These are phyloP conservation scores for Nebria salina DNA, from an alignment of 2,888 invertebrate genomes.

Conservation along the genomic window DNA sequence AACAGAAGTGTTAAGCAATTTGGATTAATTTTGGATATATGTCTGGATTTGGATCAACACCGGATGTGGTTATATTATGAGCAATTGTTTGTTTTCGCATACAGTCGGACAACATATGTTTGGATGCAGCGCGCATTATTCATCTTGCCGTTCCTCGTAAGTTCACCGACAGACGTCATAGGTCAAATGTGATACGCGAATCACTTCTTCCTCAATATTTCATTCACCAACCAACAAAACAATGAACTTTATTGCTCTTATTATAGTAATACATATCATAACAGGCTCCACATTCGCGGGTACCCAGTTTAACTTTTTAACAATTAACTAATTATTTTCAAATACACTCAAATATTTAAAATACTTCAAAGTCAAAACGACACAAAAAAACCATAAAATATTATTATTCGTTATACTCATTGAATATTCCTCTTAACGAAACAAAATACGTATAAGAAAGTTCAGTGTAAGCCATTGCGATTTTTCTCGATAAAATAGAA, in stretches of 20 bases:
- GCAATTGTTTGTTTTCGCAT: constrained; percentile 16
- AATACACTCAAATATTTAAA: too few species aligned
- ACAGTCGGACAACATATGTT: neutral
- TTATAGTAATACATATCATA: neutral
- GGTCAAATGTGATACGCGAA: neutral
- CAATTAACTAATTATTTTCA: too few species aligned
- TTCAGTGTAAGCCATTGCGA: too few species aligned
- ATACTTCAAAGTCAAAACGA: too few species aligned
- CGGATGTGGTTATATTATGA: constrained; percentile 14
- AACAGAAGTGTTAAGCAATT: neutral
- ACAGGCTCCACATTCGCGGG: too few species aligned
- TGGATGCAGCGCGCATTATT: neutral
- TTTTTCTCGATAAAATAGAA: too few species aligned
- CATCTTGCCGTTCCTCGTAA: neutral
- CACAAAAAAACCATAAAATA: too few species aligned
- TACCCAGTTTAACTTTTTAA: too few species aligned
- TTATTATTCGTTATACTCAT: too few species aligned
- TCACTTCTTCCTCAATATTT: neutral
- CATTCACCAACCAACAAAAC: neutral
- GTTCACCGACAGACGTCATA: neutral
- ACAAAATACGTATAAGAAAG: too few species aligned
- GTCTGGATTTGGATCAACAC: neutral
- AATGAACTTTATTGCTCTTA: neutral
- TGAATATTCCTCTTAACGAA: too few species aligned
- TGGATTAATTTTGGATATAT: neutral